Conservation (phyloP, 2,888 invertebrate species). For the Andrena fulva region DNA sequence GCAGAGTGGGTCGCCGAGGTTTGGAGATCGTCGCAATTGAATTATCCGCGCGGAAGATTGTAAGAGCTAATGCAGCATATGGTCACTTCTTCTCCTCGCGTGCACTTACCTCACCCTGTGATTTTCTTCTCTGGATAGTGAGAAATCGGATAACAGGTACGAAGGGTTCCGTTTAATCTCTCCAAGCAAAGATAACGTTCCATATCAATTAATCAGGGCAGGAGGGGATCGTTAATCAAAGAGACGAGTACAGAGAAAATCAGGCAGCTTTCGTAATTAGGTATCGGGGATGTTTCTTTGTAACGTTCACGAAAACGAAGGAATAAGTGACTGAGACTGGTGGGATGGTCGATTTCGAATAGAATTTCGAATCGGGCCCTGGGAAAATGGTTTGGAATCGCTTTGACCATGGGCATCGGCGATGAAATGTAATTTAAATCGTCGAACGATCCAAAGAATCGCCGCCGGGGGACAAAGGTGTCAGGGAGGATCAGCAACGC, state of each 20-base stretch:
- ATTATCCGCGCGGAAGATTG: constrained; percentile 38
- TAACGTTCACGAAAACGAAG: neutral
- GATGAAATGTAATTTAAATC: constrained; percentile 72
- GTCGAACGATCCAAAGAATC: constrained; percentile 46
- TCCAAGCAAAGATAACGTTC: no score
- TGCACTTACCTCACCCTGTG: neutral
- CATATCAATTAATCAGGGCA: no score
- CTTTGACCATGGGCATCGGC: constrained; percentile 29
- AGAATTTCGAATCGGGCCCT: constrained; percentile 1
- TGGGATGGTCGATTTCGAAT: constrained; percentile 1
- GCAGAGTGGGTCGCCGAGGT: neutral
- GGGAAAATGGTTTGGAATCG: constrained; percentile 5
- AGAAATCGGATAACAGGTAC: no score
- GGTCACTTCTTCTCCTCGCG: neutral
- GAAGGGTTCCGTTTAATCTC: no score
- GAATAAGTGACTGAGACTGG: neutral
- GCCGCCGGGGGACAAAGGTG: constrained; percentile 46
- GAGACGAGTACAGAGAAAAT: constrained; percentile 1
- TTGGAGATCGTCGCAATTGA: constrained; percentile 19
- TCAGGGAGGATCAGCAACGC: constrained; percentile 73
- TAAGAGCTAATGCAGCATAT: neutral
- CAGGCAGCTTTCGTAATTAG: constrained; percentile 9
- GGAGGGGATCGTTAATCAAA: neutral
- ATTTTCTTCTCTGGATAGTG: neutral
- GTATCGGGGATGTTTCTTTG: neutral